Percentiles rank a stretch among this genome's conserved stretches.
Evolutionary conservation across 2,113 vertebrate genomes (phyloP).

Genomic region (Irena cyanogastra): DNA sequence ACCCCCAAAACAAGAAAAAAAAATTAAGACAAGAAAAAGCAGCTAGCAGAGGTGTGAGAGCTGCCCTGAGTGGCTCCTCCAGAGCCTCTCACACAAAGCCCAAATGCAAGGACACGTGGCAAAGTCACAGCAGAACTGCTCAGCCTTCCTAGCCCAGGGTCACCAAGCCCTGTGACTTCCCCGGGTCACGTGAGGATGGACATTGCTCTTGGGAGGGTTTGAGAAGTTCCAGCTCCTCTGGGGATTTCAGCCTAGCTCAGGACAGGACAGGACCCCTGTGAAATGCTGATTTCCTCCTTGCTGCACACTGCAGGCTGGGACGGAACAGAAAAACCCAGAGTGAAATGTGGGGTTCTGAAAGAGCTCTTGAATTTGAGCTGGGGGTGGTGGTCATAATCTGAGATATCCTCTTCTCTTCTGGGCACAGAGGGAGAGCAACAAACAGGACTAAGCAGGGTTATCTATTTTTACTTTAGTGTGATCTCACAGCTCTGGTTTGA

Average conservation of each 20-base stretch:
- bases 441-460: not conserved
- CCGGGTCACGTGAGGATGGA: not conserved
- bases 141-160: not conserved
- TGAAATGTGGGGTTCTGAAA: not conserved
- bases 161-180: not conserved
- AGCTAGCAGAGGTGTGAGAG: not conserved
- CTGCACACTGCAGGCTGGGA: not conserved
- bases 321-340: not conserved
- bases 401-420: not conserved
- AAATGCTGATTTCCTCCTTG: not conserved
- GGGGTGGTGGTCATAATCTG: not conserved
- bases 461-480: not conserved
- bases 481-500: not conserved
- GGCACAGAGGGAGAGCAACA: not conserved
- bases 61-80: not conserved
- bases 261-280: not conserved
- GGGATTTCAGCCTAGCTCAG: not conserved
- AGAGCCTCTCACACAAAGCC: not conserved
- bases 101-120: rapidly evolving
- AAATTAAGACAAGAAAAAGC: not conserved
- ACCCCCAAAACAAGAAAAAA: no score
- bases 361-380: not conserved
- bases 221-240: not conserved
- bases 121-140: not conserved
- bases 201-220: not conserved